Conservation (phyloP, 1,140 invertebrate genomes). For the Papilio polytes region DNA sequence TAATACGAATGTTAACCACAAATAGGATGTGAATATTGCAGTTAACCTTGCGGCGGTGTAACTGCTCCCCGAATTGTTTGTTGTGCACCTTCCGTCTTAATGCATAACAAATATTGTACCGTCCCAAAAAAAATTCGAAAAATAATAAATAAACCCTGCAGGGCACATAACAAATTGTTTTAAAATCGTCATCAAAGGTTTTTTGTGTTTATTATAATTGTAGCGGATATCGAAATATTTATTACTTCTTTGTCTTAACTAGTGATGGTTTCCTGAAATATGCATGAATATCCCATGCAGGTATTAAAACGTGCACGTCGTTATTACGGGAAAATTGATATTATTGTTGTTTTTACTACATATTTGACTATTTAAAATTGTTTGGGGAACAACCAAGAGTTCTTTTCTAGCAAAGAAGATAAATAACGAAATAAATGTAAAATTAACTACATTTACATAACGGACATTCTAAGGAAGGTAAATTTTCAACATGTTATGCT, state of each 20-base stretch:
- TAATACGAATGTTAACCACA: constrained; percentile 25
- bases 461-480: no score
- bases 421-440: no score
- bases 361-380: neutral
- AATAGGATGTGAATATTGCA: constrained; percentile 31
- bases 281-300: neutral
- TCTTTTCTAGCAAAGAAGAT: no score
- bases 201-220: no score
- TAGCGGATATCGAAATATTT: no score
- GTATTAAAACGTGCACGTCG: neutral
- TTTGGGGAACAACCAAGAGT: neutral
- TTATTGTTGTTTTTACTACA: neutral
- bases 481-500: no score
- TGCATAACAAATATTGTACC: constrained; percentile 19
- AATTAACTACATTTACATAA: no score
- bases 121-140: neutral
- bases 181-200: neutral
- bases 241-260: neutral
- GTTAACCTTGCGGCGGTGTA: constrained; percentile 21
- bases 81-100: constrained; percentile 11
- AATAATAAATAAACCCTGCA: neutral
- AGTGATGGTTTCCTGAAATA: neutral
- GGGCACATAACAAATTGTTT: neutral
- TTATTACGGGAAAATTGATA: neutral
- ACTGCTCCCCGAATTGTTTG: constrained; percentile 24